Evolutionary conservation across 2,888 invertebrate genomes (phyloP), one percentile per base, ranked within the genome.

Genomic region (Xylota sylvarum): DNA sequence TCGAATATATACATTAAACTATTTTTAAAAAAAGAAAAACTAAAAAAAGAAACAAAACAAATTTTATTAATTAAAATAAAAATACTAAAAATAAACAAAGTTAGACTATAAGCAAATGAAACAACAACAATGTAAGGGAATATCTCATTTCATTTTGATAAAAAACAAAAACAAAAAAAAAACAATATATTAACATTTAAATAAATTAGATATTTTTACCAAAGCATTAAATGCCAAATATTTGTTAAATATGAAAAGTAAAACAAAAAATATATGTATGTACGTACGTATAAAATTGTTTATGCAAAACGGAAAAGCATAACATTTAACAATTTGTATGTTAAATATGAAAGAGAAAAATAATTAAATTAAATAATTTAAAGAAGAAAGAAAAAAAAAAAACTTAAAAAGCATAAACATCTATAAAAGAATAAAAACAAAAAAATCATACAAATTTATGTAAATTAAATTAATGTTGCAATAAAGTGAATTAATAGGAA

Each of bases 171-270:
- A 82, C 23, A 23, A 23, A 23, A 23, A 79, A 77, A 43, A 78
- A 69, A 67, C 55, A 83, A 85, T 67, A 80, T 84, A 72, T 74
- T 74, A 73, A 79, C 74, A 64, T 74, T 60, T 78, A 84, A 81
- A 85, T 80, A 85, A 80, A 88, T 88, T 83, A 88, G 76, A 85
- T 88, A 89, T 88, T 88, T 89, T 88, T 89, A 89, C 88, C 88
- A 89, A 89, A 89, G 89, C 89, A 88, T 88, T 86, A 88, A 89
- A 88, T 89, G 89, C 89, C 89, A 89, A 89, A 89, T 88, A 89
- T 88, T 88, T 89, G 88, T 88, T 88, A 88, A 89, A 85, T 50
- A 76, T 77, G 86, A 89, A 92, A 90, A 70, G 37, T 76, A 72
- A 76, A 77, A 56, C 23, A 46, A 62, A 52, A 69, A 32, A 17